Base-by-base conservation (phyloP, 2,888 invertebrate genomes). In the Sphaerophoria rueppellii region DNA sequence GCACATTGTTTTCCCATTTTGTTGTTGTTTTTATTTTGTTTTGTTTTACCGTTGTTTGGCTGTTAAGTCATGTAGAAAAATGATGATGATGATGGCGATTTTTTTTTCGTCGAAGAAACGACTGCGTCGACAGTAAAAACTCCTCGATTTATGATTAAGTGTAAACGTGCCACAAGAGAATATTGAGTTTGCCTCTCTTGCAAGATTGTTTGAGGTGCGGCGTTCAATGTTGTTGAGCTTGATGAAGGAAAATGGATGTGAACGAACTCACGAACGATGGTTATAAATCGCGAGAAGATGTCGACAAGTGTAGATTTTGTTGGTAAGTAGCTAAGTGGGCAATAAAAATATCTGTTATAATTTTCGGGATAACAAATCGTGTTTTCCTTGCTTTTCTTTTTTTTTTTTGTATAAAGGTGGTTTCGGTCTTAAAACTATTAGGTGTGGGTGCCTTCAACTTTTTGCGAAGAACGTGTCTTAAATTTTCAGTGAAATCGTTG, bases 81-180 rank as follows among this genome's bases (percentile, higher is more conserved):
- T 58, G 63, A 72, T 75, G 79, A 82, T 69, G 72, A 82, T 77
- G 82, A 70, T 81, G 81, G 61, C 77, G 73, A 61, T 65, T 69
- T 67, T 71, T 65, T 60, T 61, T 9, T 35, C n/a, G 12, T 35
- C 9, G 34, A 50, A 63, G 61, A 14, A 83, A 75, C 65, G 83
- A 79, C 65, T 74, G 71, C 58, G 71, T 67, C 74, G 80, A 83
- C 83, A 83, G 71, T 83, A 79, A 80, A 83, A 83, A 79, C 67
- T 24, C 24, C 24, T 83, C 83, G 83, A 83, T 79, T 83, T 83
- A 79, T 83, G 79, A 83, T 79, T 79, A 80, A 83, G 83, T 83
- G 79, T 79, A 75, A 83, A 83, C 83, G 83, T 83, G 83, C 83
- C 79, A 71, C 67, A 72, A 50, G 75, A 54, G 72, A 72, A 83